Conservation (phyloP, 1,140 invertebrate species). For the Leptinotarsa texana region DNA sequence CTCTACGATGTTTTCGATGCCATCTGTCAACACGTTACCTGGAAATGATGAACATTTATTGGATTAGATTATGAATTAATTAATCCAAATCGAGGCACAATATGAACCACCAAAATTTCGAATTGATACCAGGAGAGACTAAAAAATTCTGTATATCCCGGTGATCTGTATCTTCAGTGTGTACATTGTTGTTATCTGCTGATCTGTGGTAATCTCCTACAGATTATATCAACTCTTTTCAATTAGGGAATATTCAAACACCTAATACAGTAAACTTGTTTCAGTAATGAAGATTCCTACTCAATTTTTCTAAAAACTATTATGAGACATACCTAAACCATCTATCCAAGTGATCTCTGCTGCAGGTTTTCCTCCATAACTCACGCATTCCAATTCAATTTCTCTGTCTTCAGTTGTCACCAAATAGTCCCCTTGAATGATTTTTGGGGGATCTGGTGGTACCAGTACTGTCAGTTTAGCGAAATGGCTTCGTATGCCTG, state of each 20-base stretch:
- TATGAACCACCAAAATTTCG: too few species aligned
- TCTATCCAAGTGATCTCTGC: constrained; percentile 95
- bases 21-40: constrained; percentile 77
- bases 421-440: constrained; percentile 80
- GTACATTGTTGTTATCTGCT: too few species aligned
- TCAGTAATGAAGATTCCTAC: neutral
- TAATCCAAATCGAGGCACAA: too few species aligned
- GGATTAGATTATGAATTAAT: too few species aligned
- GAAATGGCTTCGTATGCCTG: constrained; percentile 79
- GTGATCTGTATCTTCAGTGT: too few species aligned
- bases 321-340: constrained; percentile 60
- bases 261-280: neutral
- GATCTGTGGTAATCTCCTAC: too few species aligned
- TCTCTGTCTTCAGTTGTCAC: constrained; percentile 85
- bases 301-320: neutral
- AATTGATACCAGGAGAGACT: too few species aligned
- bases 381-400: constrained; percentile 87
- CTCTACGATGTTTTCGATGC: constrained; percentile 74
- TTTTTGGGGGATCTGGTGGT: constrained; percentile 85
- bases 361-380: constrained; percentile 86
- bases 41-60: constrained; percentile 15
- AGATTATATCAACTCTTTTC: too few species aligned
- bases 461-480: constrained; percentile 85
- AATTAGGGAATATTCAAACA: too few species aligned
- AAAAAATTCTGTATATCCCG: too few species aligned